Conservation (phyloP, 2,888 invertebrate species). For the Loripinus fragilis region DNA sequence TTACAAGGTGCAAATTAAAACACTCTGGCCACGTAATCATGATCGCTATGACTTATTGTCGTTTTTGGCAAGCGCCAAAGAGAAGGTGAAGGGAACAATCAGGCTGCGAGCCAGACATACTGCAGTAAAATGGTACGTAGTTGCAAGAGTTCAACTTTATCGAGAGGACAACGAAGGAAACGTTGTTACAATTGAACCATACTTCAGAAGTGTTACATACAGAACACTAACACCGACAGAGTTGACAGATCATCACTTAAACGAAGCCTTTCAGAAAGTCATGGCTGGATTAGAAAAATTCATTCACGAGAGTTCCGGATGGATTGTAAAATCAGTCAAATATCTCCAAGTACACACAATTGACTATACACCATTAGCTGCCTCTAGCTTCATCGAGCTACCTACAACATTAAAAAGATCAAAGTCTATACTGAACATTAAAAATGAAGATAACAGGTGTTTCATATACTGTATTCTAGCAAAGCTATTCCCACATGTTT, state of each 20-base stretch:
- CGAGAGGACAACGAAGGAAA: slow-evolving; percentile 20
- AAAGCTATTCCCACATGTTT: slow-evolving; percentile 1
- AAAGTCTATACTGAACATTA: no score
- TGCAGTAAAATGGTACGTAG: slow-evolving; percentile 27
- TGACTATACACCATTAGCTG: slow-evolving; percentile 21
- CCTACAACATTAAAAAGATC: slow-evolving; percentile 19
- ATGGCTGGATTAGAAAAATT: neutral
- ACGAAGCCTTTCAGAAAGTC: slow-evolving; percentile 29
- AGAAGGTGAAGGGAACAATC: neutral
- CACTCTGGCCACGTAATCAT: neutral
- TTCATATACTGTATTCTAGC: slow-evolving; percentile 38
- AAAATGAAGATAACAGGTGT: slow-evolving; percentile 36
- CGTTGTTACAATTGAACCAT: slow-evolving; percentile 4
- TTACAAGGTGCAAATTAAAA: neutral
- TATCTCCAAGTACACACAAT: neutral
- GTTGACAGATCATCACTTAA: slow-evolving; percentile 8
- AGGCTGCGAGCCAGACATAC: neutral
- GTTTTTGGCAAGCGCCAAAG: slow-evolving; percentile 20
- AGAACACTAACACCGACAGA: neutral
- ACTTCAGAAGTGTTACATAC: slow-evolving; percentile 29
- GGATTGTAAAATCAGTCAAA: slow-evolving; percentile 12
- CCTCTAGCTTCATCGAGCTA: slow-evolving; percentile 17
- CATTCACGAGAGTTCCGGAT: neutral
- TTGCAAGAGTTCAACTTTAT: slow-evolving; percentile 16
- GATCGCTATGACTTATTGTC: slow-evolving; percentile 25